A percentile compares a stretch with the other conserved stretches of the same genome.
Evolutionary conservation across 2,888 invertebrate genomes (phyloP).

Genomic region (Colletes collaris): DNA sequence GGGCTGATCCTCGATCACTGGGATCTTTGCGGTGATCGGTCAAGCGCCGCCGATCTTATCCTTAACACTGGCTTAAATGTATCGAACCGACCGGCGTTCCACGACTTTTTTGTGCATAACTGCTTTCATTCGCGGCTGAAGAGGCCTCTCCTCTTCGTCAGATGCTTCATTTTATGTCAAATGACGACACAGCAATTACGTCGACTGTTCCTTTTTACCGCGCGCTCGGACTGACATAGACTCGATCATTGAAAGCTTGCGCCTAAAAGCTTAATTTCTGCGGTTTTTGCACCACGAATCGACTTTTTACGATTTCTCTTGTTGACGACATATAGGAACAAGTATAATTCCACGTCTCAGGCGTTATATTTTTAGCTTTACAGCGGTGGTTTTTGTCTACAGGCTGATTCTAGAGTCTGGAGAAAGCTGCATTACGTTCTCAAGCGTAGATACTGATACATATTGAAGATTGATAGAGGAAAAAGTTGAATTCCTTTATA

Average conservation of each 20-base stretch:
- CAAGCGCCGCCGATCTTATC: slow-evolving; percentile 51
- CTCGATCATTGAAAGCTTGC: slow-evolving; percentile 19
- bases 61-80: slow-evolving; percentile 46
- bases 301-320: neutral
- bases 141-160: slow-evolving; percentile 17
- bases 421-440: too few species aligned
- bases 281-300: neutral
- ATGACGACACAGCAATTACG: slow-evolving; percentile 23
- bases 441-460: too few species aligned
- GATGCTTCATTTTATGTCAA: slow-evolving; percentile 34
- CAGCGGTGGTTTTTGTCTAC: too few species aligned
- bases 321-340: neutral
- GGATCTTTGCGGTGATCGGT: slow-evolving; percentile 43
- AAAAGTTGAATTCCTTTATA: too few species aligned
- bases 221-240: neutral
- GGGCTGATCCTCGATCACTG: slow-evolving; percentile 41
- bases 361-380: too few species aligned
- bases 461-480: too few species aligned
- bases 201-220: slow-evolving; percentile 12
- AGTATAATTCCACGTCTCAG: neutral
- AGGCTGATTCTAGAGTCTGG: too few species aligned
- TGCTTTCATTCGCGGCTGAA: slow-evolving; percentile 22
- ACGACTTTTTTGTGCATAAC: slow-evolving; percentile 35
- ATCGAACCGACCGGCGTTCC: slow-evolving; percentile 30
- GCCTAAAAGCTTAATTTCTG: slow-evolving; percentile 18